A percentile compares a stretch with the other conserved stretches of the same genome.
These are phyloP conservation scores for Chrysotoxum bicinctum DNA, from an alignment of 2,888 invertebrate genomes.

Conservation along the genomic window DNA sequence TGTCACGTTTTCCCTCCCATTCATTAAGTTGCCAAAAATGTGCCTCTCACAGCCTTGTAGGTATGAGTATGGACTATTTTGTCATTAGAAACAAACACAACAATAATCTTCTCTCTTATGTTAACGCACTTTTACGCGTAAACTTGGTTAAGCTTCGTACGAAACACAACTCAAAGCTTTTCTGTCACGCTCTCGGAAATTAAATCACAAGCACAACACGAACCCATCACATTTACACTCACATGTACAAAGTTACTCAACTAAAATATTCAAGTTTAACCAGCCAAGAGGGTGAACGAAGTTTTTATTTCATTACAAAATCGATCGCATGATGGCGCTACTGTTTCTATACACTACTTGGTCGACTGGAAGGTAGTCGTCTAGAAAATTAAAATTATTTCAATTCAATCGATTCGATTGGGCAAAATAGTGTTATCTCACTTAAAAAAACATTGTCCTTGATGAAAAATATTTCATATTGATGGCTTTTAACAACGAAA, in stretches of 20 bases:
- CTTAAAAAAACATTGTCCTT: not conserved
- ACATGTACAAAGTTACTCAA: conserved; percentile 24
- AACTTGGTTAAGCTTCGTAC: not conserved
- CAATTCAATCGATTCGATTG: conserved; percentile 54
- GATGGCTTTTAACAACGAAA: conserved; percentile 14
- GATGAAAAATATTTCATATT: not conserved
- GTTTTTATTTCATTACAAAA: conserved; percentile 71
- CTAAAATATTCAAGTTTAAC: conserved; percentile 48
- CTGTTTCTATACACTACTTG: conserved; percentile 45
- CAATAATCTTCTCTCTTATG: not conserved
- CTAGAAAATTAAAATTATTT: conserved; percentile 47
- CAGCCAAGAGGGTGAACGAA: conserved; percentile 63
- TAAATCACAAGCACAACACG: conserved; percentile 48
- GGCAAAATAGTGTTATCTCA: conserved; percentile 7
- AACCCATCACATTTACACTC: conserved; percentile 23
- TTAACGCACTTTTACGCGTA: conserved; percentile 29
- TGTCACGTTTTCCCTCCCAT: not conserved
- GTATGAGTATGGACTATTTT: conserved; percentile 13
- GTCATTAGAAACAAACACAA: conserved; percentile 20
- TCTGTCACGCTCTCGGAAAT: conserved; percentile 61
- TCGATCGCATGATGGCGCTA: conserved; percentile 73
- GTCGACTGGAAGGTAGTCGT: conserved; percentile 57
- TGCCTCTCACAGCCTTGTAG: conserved; percentile 30
- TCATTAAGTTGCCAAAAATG: not conserved
- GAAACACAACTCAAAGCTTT: conserved; percentile 54